phyloP scores from a whole-genome alignment of 2,797 vertebrate species.

The Syngnathus acus region DNA sequence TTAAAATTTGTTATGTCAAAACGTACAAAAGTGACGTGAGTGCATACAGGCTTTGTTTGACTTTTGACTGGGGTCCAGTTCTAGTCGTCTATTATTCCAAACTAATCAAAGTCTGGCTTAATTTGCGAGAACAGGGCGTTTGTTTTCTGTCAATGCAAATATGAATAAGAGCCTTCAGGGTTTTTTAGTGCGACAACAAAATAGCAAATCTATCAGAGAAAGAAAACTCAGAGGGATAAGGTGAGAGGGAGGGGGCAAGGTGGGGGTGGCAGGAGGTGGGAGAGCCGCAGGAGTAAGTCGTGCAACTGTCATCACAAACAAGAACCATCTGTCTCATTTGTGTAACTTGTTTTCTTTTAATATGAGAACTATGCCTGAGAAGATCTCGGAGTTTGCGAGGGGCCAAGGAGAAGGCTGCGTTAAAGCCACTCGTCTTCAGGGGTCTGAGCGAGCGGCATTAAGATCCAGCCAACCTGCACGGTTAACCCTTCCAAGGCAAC shows the following conservation, averaged over 20 bases:
- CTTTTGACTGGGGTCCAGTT: constrained; percentile 1
- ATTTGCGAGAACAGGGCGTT: background rate
- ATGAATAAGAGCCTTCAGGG: background rate
- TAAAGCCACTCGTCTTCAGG: constrained; percentile 54
- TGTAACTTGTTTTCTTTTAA: constrained; percentile 85
- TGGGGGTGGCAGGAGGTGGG: constrained; percentile 25
- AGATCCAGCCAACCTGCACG: constrained; percentile 45
- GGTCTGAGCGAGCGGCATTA: constrained; percentile 59
- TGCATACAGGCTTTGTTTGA: background rate
- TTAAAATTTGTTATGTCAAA: background rate
- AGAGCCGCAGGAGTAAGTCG: constrained; percentile 45
- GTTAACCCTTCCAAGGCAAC: constrained; percentile 47
- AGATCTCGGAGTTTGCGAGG: constrained; percentile 71
- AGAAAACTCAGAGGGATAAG: constrained; percentile 6
- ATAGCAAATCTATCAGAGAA: constrained; percentile 28
- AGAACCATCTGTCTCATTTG: constrained; percentile 82
- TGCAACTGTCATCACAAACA: constrained; percentile 79
- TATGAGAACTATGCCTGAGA: constrained; percentile 78
- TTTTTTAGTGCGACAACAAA: constrained; percentile 48
- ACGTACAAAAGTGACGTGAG: background rate
- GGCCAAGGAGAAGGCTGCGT: constrained; percentile 60
- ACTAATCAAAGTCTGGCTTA: constrained; percentile 1
- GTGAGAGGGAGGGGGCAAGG: no score
- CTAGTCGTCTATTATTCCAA: background rate
- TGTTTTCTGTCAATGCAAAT: background rate